phyloP scores from a whole-genome alignment of 2,113 vertebrate species.

The Pao palembangensis region DNA sequence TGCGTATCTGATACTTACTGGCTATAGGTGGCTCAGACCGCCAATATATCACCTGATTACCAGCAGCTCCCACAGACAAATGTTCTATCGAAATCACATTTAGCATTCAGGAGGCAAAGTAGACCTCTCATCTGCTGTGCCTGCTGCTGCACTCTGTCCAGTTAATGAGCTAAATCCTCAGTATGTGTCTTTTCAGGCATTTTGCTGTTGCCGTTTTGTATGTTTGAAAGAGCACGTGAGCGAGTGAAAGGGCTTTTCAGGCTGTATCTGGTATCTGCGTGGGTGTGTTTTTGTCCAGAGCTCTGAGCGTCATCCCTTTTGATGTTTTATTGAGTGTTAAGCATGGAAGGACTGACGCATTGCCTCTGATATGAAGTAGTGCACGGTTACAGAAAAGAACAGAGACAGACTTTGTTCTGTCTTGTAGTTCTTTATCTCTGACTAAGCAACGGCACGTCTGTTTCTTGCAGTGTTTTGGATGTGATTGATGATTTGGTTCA shows the following conservation, averaged over 20 bases:
- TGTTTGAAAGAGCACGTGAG: background rate
- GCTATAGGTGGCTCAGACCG: conserved; percentile 35
- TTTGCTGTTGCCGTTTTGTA: too few relatives aligned
- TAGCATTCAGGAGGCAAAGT: conserved; percentile 25
- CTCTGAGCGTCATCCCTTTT: conserved; percentile 60
- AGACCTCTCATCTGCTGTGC: conserved; percentile 29
- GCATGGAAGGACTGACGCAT: conserved; percentile 57
- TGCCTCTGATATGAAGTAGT: conserved; percentile 48
- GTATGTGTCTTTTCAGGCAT: too few relatives aligned
- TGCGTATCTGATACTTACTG: conserved; percentile 36
- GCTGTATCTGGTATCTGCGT: conserved; percentile 46
- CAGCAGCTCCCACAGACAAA: conserved; percentile 16
- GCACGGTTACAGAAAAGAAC: conserved; percentile 45
- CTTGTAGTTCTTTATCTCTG: conserved; percentile 42
- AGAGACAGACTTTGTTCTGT: conserved; percentile 40
- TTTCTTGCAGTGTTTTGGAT: conserved; percentile 33
- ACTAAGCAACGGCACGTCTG: conserved; percentile 42
- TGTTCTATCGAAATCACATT: conserved; percentile 34
- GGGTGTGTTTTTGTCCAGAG: conserved; percentile 61
- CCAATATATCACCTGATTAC: conserved; percentile 13
- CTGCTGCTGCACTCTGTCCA: conserved; percentile 26
- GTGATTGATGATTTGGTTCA: conserved; percentile 33
- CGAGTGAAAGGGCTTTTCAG: conserved; percentile 26
- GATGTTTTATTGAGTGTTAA: conserved; percentile 74
- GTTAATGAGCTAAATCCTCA: conserved; percentile 30